Conservation (phyloP, 2,888 invertebrate genomes). For the Balanococcus diminutus region DNA sequence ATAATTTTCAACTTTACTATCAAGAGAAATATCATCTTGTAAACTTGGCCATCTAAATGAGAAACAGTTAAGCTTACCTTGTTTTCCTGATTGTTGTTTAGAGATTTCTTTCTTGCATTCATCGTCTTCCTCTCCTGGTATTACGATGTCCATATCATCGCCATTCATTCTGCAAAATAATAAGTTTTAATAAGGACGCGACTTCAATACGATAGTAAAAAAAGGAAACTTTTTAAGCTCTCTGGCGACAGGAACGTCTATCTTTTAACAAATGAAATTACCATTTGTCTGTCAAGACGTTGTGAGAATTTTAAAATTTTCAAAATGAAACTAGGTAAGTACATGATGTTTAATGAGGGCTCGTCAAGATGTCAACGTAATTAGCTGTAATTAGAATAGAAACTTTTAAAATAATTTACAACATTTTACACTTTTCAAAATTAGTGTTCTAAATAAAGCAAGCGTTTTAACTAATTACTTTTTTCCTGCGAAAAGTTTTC, state of each 20-base stretch:
- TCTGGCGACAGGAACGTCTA: neutral
- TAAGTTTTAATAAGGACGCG: neutral
- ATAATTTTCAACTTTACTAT: neutral
- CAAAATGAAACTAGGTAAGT: neutral
- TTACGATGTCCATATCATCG: slow-evolving; percentile 53
- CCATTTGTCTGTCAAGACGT: neutral
- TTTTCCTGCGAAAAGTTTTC: neutral
- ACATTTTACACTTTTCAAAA: slow-evolving; percentile 1
- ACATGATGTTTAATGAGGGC: neutral
- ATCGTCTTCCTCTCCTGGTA: slow-evolving; percentile 52
- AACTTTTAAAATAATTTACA: slow-evolving; percentile 33
- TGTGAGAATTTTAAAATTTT: slow-evolving; percentile 6
- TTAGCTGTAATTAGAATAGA: slow-evolving; percentile 8
- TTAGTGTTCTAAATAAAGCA: neutral
- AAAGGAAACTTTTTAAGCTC: neutral
- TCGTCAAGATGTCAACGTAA: slow-evolving; percentile 25
- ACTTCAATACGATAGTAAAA: neutral
- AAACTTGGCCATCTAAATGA: neutral
- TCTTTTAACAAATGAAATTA: neutral
- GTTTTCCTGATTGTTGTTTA: slow-evolving; percentile 30
- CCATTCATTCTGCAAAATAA: slow-evolving; percentile 50
- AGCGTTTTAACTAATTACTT: neutral
- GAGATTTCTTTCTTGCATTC: slow-evolving; percentile 39
- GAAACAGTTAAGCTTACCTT: slow-evolving; percentile 34
- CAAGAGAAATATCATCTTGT: neutral